A percentile compares a stretch with the other conserved stretches of the same genome.
These are phyloP conservation scores for Lepidurus packardi DNA, from an alignment of 1,140 invertebrate species.

Conservation along the genomic window DNA sequence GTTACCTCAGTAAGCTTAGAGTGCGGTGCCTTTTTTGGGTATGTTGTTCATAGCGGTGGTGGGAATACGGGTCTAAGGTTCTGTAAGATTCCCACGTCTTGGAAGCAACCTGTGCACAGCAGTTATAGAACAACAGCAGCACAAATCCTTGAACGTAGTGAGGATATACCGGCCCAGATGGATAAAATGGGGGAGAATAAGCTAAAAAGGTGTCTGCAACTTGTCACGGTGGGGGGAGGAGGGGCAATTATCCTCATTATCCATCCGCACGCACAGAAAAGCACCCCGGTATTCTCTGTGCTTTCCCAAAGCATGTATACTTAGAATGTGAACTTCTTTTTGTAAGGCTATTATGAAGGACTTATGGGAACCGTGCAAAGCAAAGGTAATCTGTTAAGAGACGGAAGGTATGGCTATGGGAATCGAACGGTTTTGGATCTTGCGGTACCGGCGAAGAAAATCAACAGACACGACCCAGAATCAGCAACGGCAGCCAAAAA, in stretches of 20 bases:
- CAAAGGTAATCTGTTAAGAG: no score
- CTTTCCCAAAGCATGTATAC: no score
- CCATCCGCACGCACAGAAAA: not conserved
- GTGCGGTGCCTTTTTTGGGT: not conserved
- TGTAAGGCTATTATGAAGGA: no score
- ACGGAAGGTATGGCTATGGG: no score
- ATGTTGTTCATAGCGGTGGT: not conserved
- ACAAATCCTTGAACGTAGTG: not conserved
- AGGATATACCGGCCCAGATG: not conserved
- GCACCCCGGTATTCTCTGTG: no score
- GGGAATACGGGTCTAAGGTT: not conserved
- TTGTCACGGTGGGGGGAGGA: not conserved
- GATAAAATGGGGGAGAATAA: not conserved
- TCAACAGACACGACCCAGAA: no score
- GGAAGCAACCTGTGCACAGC: not conserved
- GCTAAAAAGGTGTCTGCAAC: not conserved
- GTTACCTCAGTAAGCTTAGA: no score
- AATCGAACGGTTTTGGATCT: no score
- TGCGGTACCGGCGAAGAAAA: no score
- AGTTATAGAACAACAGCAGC: not conserved
- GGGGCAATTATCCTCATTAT: slow-evolving; percentile 13
- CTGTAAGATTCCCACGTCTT: not conserved
- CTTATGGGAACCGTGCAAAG: no score
- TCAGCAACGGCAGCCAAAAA: no score
- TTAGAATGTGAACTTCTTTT: no score